Conservation (phyloP, 2,888 invertebrate species). For the Scrobipalpa atriplicella region DNA sequence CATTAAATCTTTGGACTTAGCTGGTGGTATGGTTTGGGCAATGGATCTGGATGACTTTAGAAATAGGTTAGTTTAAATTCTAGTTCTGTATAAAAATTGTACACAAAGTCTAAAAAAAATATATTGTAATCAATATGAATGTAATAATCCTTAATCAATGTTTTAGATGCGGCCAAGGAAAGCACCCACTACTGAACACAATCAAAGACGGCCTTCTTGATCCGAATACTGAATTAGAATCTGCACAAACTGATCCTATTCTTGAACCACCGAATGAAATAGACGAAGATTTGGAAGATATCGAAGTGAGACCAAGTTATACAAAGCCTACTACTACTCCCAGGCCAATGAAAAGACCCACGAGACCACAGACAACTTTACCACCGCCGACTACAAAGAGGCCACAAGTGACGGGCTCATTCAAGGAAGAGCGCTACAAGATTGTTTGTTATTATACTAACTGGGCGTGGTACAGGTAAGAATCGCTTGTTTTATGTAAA, state of each 20-base stretch:
- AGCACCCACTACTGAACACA: slow-evolving; percentile 90
- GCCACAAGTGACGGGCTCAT: slow-evolving; percentile 35
- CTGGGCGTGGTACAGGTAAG: slow-evolving; percentile 94
- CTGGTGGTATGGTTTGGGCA: slow-evolving; percentile 96
- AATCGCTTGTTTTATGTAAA: background rate
- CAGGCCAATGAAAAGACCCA: slow-evolving; percentile 42
- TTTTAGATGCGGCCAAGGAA: slow-evolving; percentile 88
- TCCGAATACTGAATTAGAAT: slow-evolving; percentile 50
- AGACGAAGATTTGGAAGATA: slow-evolving; percentile 71
- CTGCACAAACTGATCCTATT: slow-evolving; percentile 48
- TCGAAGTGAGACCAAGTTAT: slow-evolving; percentile 63
- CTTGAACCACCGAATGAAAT: slow-evolving; percentile 56
- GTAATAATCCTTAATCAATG: no score
- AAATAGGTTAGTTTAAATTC: slow-evolving; percentile 81
- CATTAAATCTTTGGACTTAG: slow-evolving; percentile 89
- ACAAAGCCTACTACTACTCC: slow-evolving; percentile 42
- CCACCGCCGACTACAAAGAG: slow-evolving; percentile 34
- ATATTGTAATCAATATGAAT: no score
- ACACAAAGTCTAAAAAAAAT: background rate
- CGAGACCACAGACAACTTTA: slow-evolving; percentile 30
- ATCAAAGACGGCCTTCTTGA: slow-evolving; percentile 88
- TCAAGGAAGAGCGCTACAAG: slow-evolving; percentile 83
- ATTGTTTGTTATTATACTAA: slow-evolving; percentile 96
- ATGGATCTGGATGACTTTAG: slow-evolving; percentile 94
- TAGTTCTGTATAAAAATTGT: no score